Base-by-base conservation (phyloP, 2,888 invertebrate species). In the Eurytoma californica region DNA sequence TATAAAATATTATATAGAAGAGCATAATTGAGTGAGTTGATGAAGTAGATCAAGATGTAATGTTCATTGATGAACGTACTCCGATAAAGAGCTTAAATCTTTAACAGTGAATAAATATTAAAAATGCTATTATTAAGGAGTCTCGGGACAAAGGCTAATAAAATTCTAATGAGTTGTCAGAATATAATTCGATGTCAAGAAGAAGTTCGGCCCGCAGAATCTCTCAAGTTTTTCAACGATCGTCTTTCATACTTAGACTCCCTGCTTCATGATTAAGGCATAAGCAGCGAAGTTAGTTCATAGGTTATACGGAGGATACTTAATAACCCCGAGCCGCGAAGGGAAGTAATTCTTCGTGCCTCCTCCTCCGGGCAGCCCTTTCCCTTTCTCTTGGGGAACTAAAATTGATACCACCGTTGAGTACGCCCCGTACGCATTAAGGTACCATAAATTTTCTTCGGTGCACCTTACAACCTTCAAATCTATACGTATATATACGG, bases 361-460 rank as follows among this genome's bases (percentile, higher is more conserved):
- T 20, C 69, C 53, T 28, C 16, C 72, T 58, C 30, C 30, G 3
- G 16, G 5, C 14, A 4, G 24, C n/a, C 20, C 30, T 39, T 60
- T 60, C n/a, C 14, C 14, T 51, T 24, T 28, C 30, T 63, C 72
- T 24, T 28, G 77, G 39, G 55, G 55, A 72, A 72, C 72, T 72
- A 61, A 72, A 78, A 78, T 72, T 72, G 78, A 78, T 78, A 72
- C 72, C 70, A 68, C 67, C 74, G 74, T 63, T 20, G 76, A 75
- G 68, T 74, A 58, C 60, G 66, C 49, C 24, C 65, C 30, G 60
- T 63, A 55, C 53, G 70, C 70, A 70, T 72, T 78, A 78, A 67
- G 67, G 67, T 49, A 39, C 72, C 78, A 68, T 78, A 78, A 78
- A 78, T 78, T 72, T 30, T 20, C 72, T 72, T 68, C 67, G 68